Base-by-base conservation (phyloP, 2,113 vertebrate species). In the Ameiurus melas region DNA sequence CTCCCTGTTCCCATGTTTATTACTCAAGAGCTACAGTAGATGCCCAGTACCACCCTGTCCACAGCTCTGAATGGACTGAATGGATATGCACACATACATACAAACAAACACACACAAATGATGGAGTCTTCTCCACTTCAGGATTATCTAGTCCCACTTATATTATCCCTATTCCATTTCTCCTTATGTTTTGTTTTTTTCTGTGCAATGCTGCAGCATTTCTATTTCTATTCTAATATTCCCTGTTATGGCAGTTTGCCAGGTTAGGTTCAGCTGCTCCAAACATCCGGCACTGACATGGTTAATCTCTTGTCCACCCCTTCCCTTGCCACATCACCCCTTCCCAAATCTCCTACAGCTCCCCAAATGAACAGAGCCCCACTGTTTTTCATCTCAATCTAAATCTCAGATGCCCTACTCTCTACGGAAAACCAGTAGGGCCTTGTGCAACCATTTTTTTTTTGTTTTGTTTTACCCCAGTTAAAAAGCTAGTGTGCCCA, bases 1-100 rank as follows among this genome's bases (percentile, higher is more conserved):
- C 83, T n/a, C 86, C 27, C 36, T 94, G 92, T 95, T 96, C 95
- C 95, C 95, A 96, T 93, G 94, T 93, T 93, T 95, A 95, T 95
- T 95, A 95, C 92, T 94, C 90, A 94, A 94, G 92, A 77, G 85
- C 93, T 92, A 90, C 83, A 85, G 86, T 87, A 88, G 90, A 92
- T 90, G 86, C 90, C 90, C 83, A 93, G 86, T 94, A 93, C 92
- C 93, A 94, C 91, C 55, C 85, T 92, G 85, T 90, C 91, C 88
- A 90, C 89, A 83, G 84, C 79, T 80, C 88, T 90, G 75, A 90
- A 90, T 75, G 85, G 82, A 60, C 43, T 93, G 92, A 94, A 94
- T 92, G 91, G 87, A 89, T 53, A 85, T 66, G 75, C 39, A 73
- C 43, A 62, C 81, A 85, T 70, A 85, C 58, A 86, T 85, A 77